Base-by-base conservation (phyloP, 2,113 vertebrate species). In the Ivindomyrus marchei region DNA sequence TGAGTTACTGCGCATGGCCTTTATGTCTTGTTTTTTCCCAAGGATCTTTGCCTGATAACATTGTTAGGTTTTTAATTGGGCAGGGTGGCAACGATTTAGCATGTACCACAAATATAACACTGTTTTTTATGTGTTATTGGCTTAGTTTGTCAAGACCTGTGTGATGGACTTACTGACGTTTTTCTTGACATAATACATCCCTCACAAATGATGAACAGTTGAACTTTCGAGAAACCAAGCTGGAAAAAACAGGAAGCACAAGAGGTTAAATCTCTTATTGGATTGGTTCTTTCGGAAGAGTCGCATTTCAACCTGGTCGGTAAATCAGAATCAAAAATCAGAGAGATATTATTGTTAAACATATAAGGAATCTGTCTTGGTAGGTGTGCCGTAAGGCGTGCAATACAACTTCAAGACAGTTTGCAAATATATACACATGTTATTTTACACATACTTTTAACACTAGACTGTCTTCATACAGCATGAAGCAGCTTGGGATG, bases 1-100 rank as follows among this genome's bases (percentile, higher is more conserved):
- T 94, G 88, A 92, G 93, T 83, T 15, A 88, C 88, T 62, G 36
- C 85, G 24, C 19, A n/a, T n/a, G 10, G 46, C 49, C 27, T 53
- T 87, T 9, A 4, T 10, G 6, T 87, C 10, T 27, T n/a, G 3
- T 31, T 86, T 15, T 27, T 27, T 85, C 1, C 31, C 77, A 24
- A 17, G 31, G 11, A 36, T 36, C 10, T 15, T 77, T 27, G 2
- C 31, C 27, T 74, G 31, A 39, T 17, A 85, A 50, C 46, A 47
- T 85, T n/a, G n/a, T 47, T 13, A 13, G 17, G 45, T 50, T 85
- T 49, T 85, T 5, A 31, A 74, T 36, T 36, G 58, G 58, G 66
- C 66, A 15, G 70, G 58, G n/a, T 27, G 62, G 9, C 58, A 66
- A 1, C 0, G 70, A 31, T 39, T 36, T 74, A 39, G 31, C 70